phyloP scores from a whole-genome alignment of 1,140 invertebrate species.

The Bombus confusus region DNA sequence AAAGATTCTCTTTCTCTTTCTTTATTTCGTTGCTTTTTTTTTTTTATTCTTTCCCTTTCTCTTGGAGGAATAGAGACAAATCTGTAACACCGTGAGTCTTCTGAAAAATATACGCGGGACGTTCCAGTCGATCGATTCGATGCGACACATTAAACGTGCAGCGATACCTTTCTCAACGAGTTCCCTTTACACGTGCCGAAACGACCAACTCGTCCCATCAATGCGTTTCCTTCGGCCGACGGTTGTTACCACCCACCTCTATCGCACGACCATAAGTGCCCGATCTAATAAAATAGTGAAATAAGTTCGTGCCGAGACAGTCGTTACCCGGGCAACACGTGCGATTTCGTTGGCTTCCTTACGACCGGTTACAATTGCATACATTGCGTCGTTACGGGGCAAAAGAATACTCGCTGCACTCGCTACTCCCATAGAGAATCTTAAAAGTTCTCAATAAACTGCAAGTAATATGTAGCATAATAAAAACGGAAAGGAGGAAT shows the following conservation, averaged over 20 bases:
- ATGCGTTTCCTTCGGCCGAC: constrained; percentile 46
- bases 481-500: background rate
- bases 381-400: background rate
- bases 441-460: background rate
- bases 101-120: background rate
- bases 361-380: constrained; percentile 43
- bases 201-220: constrained; percentile 17
- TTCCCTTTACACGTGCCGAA: background rate
- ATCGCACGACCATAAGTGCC: constrained; percentile 52
- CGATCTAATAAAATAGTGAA: constrained; percentile 72
- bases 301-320: constrained; percentile 41
- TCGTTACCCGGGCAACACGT: constrained; percentile 27
- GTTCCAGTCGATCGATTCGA: constrained; percentile 55
- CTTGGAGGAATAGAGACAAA: background rate
- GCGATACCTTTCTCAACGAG: constrained; percentile 1
- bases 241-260: constrained; percentile 19
- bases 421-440: background rate
- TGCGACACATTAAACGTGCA: constrained; percentile 62
- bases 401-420: background rate
- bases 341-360: constrained; percentile 37
- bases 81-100: background rate
- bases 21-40: background rate
- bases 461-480: background rate
- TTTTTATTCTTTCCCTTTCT: background rate
- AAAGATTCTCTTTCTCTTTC: no score